These are phyloP conservation scores for Caenorhabditis sinica DNA, from an alignment of 2,888 invertebrate genomes.

Conservation along the genomic window DNA sequence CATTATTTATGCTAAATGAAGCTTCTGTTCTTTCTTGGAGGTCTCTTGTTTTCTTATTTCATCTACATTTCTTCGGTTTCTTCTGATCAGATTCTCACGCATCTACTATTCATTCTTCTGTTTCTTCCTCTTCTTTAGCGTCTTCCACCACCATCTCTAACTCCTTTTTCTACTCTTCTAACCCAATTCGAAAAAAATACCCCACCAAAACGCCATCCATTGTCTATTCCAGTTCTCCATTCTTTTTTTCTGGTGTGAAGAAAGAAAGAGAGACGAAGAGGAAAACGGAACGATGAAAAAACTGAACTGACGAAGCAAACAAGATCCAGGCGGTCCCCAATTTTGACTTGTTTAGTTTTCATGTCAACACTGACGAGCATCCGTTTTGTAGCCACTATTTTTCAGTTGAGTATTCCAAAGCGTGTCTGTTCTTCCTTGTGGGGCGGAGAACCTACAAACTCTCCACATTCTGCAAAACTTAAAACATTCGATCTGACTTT, in stretches of 20 bases:
- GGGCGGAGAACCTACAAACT: too few relatives aligned
- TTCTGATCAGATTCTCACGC: constrained; percentile 37
- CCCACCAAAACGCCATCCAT: constrained; percentile 14
- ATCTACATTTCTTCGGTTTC: not conserved
- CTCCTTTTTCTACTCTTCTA: not conserved
- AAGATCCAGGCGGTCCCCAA: constrained; percentile 40
- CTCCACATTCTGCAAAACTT: not conserved
- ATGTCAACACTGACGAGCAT: constrained; percentile 49
- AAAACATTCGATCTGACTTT: constrained; percentile 10
- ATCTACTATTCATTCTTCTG: constrained; percentile 26
- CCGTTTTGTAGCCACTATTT: constrained; percentile 22
- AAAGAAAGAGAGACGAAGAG: too few relatives aligned
- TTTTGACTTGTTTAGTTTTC: constrained; percentile 45
- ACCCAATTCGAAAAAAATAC: constrained; percentile 3
- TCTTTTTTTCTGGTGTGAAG: constrained; percentile 13
- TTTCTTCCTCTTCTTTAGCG: not conserved
- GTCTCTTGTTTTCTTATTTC: not conserved
- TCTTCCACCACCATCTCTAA: too few relatives aligned
- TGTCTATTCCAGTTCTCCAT: constrained; percentile 13
- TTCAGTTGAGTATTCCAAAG: not conserved
- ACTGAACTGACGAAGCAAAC: constrained; percentile 27
- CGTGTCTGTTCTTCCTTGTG: too few relatives aligned
- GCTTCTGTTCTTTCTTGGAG: not conserved
- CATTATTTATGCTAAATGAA: constrained; percentile 11
- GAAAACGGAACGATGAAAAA: constrained; percentile 24